Evolutionary conservation across 1,140 invertebrate species (phyloP).

Genomic region (Sycophaga agraensis): DNA sequence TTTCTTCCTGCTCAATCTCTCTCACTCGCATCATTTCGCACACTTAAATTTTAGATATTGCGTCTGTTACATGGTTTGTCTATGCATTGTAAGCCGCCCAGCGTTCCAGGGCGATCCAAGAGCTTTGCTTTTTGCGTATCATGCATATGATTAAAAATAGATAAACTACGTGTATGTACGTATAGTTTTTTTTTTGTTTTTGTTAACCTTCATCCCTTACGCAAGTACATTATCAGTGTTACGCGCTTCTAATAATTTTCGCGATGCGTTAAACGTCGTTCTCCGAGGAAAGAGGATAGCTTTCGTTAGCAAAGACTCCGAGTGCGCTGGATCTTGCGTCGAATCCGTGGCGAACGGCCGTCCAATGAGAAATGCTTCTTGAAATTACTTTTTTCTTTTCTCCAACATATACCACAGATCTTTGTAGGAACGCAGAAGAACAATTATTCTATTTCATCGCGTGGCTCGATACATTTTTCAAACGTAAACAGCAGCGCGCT

Average conservation of each 20-base stretch:
- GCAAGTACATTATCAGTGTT: constrained; percentile 9
- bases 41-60: constrained; percentile 17
- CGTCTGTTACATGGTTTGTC: constrained; percentile 8
- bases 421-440: neutral
- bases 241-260: neutral
- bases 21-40: neutral
- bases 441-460: constrained; percentile 1
- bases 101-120: constrained; percentile 33
- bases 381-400: neutral
- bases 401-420: neutral
- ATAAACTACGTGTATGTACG: constrained; percentile 27
- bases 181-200: neutral
- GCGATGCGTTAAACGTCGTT: neutral
- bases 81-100: constrained; percentile 9
- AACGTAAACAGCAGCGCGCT: neutral
- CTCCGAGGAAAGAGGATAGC: no score
- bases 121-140: constrained; percentile 20
- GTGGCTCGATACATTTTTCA: neutral
- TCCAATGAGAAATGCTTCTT: neutral
- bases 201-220: constrained; percentile 8
- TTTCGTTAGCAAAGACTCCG: no score
- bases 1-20: neutral
- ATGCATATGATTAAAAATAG: constrained; percentile 32
- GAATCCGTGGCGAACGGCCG: neutral
- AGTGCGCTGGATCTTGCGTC: neutral